Conservation (phyloP, 2,113 vertebrate species). For the Actenoides hombroni region DNA sequence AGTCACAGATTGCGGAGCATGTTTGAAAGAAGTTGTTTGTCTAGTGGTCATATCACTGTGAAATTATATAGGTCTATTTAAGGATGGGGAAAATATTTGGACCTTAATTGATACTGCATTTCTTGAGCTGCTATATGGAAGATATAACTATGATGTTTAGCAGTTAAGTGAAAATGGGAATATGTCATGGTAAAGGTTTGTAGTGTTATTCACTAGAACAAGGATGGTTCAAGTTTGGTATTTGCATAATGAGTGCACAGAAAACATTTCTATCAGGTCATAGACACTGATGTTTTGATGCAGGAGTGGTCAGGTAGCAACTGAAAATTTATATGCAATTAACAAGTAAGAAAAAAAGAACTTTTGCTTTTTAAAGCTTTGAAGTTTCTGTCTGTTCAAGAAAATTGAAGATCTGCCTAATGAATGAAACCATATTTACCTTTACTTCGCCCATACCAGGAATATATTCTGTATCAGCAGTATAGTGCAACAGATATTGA, state of each 20-base stretch:
- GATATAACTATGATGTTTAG: not conserved
- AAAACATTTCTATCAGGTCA: not conserved
- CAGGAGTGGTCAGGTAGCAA: not conserved
- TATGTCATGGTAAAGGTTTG: not conserved
- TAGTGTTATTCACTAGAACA: not conserved
- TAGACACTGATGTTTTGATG: not conserved
- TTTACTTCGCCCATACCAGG: not conserved
- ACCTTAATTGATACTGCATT: not conserved
- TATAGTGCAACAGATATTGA: not conserved
- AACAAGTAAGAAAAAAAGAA: not conserved
- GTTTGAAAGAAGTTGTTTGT: not conserved
- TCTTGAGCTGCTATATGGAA: not conserved
- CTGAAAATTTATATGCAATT: not conserved
- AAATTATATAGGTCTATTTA: not conserved
- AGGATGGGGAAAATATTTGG: accelerated
- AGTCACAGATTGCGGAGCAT: not conserved
- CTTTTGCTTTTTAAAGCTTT: not conserved
- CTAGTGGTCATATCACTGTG: not conserved
- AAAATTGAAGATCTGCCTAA: not conserved
- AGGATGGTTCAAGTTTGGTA: accelerated
- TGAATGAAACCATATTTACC: not conserved
- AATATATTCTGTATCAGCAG: not conserved
- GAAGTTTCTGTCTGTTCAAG: not conserved
- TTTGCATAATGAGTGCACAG: not conserved
- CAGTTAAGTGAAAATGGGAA: not conserved